A percentile compares a stretch with the other conserved stretches of the same genome.
Conservation (phyloP, 2,888 invertebrate genomes). For the Ditylenchus weischeri region DNA sequence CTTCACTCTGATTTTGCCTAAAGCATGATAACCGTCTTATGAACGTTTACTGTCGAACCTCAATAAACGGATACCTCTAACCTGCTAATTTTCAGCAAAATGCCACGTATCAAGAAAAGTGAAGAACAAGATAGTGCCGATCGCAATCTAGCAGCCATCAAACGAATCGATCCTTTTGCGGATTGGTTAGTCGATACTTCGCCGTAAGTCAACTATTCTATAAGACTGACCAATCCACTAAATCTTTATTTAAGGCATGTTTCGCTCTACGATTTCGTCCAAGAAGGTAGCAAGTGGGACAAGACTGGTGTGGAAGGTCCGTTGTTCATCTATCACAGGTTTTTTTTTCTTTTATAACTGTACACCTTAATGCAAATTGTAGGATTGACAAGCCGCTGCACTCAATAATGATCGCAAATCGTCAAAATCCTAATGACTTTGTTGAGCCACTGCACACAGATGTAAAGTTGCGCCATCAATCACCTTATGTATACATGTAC, state of each 20-base stretch:
- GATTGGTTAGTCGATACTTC: constrained; percentile 39
- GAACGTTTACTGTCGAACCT: too few species aligned
- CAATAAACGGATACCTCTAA: too few species aligned
- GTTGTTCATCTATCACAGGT: constrained; percentile 44
- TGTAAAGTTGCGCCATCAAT: constrained; percentile 37
- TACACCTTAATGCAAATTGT: constrained; percentile 31
- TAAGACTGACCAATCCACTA: not conserved
- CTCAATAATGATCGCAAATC: constrained; percentile 51
- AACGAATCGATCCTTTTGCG: constrained; percentile 13
- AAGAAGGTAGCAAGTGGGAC: constrained; percentile 39
- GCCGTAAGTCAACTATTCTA: constrained; percentile 14
- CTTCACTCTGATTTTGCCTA: too few species aligned
- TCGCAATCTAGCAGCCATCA: constrained; percentile 13
- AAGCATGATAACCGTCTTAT: too few species aligned
- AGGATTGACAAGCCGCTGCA: constrained; percentile 44
- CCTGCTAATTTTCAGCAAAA: too few species aligned
- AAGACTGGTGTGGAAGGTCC: constrained; percentile 49
- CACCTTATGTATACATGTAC: constrained; percentile 46
- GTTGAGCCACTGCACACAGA: constrained; percentile 36
- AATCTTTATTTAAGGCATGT: not conserved
- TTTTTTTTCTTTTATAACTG: too few species aligned
- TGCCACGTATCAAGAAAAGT: too few species aligned
- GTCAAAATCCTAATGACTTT: constrained; percentile 40
- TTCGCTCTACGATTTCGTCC: constrained; percentile 38
- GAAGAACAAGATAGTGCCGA: too few species aligned